A percentile compares a stretch with the other conserved stretches of the same genome.
Conservation (phyloP, 1,140 invertebrate species). For the Nephila pilipes region DNA sequence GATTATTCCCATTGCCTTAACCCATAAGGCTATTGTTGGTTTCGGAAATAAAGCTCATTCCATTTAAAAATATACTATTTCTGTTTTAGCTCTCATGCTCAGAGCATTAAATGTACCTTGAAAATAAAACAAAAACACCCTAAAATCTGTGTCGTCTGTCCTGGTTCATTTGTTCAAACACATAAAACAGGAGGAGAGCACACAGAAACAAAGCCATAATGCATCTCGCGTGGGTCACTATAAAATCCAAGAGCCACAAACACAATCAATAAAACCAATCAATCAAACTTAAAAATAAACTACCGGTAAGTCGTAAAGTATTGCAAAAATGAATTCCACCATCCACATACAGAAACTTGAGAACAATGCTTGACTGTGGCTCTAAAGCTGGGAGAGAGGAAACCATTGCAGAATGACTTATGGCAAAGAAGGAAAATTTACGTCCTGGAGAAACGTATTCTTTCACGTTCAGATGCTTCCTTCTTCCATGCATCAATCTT, state of each 20-base stretch:
- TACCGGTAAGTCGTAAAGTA: constrained; percentile 34
- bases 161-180: not conserved
- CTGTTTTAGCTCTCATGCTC: no score
- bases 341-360: not conserved
- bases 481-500: constrained; percentile 20
- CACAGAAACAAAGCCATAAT: not conserved
- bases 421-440: not conserved
- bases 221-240: not conserved
- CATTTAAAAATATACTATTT: no score
- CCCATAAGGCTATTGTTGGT: no score
- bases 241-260: not conserved
- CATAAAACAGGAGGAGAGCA: not conserved
- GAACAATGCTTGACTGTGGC: not conserved
- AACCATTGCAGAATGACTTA: not conserved
- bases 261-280: constrained; percentile 29
- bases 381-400: not conserved
- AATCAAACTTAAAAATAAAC: constrained; percentile 39
- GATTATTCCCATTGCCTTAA: no score
- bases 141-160: not conserved
- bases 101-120: no score
- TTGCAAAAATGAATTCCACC: not conserved
- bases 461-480: not conserved
- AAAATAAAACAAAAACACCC: not conserved
- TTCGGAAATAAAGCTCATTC: no score
- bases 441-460: constrained; percentile 1